These are phyloP conservation scores for Scolopax bukidnonensis DNA, from an alignment of 2,797 vertebrate species.

Conservation along the genomic window DNA sequence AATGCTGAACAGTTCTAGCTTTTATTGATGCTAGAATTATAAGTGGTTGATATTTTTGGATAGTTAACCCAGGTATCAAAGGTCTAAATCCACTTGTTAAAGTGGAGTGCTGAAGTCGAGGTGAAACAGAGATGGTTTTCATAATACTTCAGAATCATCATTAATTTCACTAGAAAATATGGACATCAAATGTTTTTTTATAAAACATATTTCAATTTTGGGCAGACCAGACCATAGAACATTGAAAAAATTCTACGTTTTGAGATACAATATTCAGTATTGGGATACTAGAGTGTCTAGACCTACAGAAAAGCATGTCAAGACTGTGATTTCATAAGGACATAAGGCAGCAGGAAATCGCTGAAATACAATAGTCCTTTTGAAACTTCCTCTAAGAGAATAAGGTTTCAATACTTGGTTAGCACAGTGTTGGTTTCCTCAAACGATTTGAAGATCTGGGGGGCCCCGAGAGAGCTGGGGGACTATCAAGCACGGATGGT, in stretches of 20 bases:
- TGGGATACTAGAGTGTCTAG: background rate
- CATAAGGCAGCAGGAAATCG: background rate
- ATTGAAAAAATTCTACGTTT: background rate
- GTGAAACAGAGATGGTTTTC: background rate
- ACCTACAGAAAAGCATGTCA: background rate
- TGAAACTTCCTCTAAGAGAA: background rate
- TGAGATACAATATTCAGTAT: background rate
- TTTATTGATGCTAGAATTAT: background rate
- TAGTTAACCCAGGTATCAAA: background rate
- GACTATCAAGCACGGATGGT: background rate
- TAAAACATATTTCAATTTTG: background rate
- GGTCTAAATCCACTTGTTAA: background rate
- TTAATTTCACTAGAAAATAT: background rate
- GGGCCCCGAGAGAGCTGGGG: background rate
- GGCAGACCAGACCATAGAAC: background rate
- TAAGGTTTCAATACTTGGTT: background rate
- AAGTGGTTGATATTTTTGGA: background rate
- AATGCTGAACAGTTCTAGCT: background rate
- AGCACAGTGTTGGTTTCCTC: background rate
- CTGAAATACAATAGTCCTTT: background rate
- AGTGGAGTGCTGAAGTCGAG: background rate
- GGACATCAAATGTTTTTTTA: background rate
- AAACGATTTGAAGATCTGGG: background rate
- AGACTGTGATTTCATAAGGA: background rate
- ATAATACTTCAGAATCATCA: background rate